phyloP scores from a whole-genome alignment of 2,888 invertebrate species.

The Anthophora plumipes region DNA sequence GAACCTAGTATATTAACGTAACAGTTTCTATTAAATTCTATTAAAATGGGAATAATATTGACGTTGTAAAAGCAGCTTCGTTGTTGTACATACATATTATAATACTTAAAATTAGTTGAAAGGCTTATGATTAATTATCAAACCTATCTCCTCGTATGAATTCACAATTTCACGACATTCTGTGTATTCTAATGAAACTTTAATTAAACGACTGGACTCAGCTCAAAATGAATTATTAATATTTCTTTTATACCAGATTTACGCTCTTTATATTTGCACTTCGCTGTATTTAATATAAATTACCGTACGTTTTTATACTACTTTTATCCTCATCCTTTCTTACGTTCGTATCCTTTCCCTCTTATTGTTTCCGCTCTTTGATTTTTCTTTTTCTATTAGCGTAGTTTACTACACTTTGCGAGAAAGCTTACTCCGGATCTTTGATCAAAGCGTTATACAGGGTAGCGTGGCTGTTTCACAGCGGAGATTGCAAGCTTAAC shows the following conservation, averaged over 20 bases:
- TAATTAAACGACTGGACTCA: no score
- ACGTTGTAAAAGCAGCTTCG: neutral
- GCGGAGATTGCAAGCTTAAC: conserved; percentile 17
- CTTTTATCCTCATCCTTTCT: no score
- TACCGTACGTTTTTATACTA: no score
- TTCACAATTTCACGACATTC: no score
- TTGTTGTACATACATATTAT: neutral
- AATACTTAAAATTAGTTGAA: neutral
- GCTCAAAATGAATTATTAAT: neutral
- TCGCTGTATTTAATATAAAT: no score
- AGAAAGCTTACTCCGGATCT: neutral
- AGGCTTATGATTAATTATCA: neutral
- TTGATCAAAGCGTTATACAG: neutral
- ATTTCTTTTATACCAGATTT: neutral
- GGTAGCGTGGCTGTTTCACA: neutral
- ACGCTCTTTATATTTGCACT: neutral
- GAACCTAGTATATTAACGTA: neutral
- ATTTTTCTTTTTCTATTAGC: neutral
- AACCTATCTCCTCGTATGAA: no score
- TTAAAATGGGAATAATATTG: conserved; percentile 18
- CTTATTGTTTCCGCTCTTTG: no score
- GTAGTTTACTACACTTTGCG: no score
- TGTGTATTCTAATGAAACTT: no score
- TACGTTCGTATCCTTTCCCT: no score
- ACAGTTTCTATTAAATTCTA: neutral